These are phyloP conservation scores for Ferdinandea cuprea DNA, from an alignment of 2,888 invertebrate genomes.

Conservation along the genomic window DNA sequence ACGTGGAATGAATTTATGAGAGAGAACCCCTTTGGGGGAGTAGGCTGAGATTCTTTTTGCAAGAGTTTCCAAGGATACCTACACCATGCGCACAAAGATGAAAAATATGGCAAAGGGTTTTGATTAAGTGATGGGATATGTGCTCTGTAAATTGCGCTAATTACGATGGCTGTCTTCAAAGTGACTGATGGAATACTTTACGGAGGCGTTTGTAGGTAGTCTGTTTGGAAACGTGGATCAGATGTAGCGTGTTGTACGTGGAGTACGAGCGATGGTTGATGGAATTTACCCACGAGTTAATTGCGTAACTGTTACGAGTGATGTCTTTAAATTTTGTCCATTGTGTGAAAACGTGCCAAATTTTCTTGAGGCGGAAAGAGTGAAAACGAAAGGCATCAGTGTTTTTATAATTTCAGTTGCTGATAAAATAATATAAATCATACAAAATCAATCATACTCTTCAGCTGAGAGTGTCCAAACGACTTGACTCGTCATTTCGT, in stretches of 20 bases:
- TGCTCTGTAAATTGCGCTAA: conserved; percentile 49
- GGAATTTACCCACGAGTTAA: no score
- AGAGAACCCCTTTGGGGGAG: conserved; percentile 46
- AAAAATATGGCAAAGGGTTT: conserved; percentile 57
- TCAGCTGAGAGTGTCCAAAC: no score
- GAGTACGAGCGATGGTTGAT: no score
- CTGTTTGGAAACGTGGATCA: background rate
- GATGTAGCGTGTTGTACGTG: background rate
- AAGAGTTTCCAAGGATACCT: conserved; percentile 10
- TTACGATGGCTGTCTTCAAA: conserved; percentile 40
- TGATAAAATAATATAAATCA: no score
- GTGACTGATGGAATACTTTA: conserved; percentile 28
- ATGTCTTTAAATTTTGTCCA: no score
- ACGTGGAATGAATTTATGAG: conserved; percentile 62
- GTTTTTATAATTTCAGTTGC: no score
- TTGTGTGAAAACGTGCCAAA: no score
- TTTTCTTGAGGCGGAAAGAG: no score
- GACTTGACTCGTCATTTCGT: no score
- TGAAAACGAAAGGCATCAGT: no score
- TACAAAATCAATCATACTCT: no score
- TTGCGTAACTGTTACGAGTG: no score
- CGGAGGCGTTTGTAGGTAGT: background rate
- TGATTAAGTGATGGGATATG: conserved; percentile 59
- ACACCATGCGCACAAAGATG: background rate
- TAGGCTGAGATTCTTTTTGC: conserved; percentile 53